phyloP scores from a whole-genome alignment of 1,140 invertebrate species.

The Carcinoscorpius rotundicauda region DNA sequence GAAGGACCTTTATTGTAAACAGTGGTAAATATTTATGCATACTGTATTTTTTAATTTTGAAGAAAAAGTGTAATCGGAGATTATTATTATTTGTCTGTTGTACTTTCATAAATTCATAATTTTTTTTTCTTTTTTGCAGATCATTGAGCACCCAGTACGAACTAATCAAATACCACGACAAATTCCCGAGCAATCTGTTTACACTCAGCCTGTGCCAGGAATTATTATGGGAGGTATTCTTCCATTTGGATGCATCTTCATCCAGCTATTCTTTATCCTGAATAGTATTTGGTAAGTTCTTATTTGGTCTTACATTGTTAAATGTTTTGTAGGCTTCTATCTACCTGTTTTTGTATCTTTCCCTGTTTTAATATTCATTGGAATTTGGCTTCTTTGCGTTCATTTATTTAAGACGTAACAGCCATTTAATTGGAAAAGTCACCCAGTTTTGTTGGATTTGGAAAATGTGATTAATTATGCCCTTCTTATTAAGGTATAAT shows the following conservation, averaged over 20 bases:
- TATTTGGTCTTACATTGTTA: conserved; percentile 1
- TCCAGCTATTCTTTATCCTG: conserved; percentile 97
- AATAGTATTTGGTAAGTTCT: conserved; percentile 82
- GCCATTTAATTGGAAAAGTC: too few relatives aligned
- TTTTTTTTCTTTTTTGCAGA: conserved; percentile 38
- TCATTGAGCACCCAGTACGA: conserved; percentile 88
- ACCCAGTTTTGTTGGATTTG: too few relatives aligned
- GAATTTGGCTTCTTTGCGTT: not conserved
- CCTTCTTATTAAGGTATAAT: too few relatives aligned
- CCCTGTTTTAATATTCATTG: not conserved
- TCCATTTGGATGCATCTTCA: conserved; percentile 98
- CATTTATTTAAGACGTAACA: not conserved
- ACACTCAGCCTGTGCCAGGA: conserved; percentile 73
- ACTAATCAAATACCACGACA: conserved; percentile 98
- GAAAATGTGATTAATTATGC: too few relatives aligned
- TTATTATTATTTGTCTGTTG: too few relatives aligned
- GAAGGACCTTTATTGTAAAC: too few relatives aligned
- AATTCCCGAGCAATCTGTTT: conserved; percentile 94
- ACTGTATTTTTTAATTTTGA: too few relatives aligned
- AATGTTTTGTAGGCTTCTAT: too few relatives aligned
- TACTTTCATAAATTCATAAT: not conserved
- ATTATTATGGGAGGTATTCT: conserved; percentile 97
- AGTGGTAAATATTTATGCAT: too few relatives aligned
- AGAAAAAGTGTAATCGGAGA: too few relatives aligned
- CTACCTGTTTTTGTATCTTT: too few relatives aligned